A percentile compares a stretch with the other conserved stretches of the same genome.
Conservation (phyloP, 2,797 vertebrate genomes). For the Cryptoprocta ferox region DNA sequence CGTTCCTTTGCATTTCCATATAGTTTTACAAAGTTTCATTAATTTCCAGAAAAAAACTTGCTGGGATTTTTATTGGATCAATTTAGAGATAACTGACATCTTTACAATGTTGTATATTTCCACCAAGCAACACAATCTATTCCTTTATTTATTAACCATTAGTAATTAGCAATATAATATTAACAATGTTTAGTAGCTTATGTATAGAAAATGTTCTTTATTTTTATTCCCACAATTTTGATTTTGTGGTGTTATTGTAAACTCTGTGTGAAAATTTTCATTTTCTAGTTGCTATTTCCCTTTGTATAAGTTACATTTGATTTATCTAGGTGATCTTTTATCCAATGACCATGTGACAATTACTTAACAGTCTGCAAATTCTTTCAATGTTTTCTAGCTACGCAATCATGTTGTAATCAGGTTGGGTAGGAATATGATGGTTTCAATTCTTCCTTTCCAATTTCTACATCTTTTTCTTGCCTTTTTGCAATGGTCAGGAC, state of each 20-base stretch:
- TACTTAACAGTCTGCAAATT: background rate
- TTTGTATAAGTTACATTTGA: background rate
- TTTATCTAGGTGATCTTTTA: background rate
- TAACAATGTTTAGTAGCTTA: background rate
- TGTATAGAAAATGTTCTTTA: background rate
- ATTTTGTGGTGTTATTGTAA: background rate
- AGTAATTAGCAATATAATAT: background rate
- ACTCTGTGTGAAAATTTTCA: background rate
- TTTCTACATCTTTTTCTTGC: background rate
- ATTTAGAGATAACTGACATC: background rate
- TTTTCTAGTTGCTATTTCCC: background rate
- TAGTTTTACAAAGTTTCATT: background rate
- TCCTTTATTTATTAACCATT: background rate
- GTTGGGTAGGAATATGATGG: background rate
- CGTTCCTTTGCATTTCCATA: background rate
- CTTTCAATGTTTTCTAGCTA: background rate
- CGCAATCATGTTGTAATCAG: background rate
- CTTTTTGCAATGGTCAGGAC: background rate
- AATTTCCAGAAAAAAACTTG: background rate
- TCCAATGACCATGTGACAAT: background rate
- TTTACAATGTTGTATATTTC: background rate
- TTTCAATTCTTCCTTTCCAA: constrained; percentile 1
- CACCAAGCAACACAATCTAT: background rate
- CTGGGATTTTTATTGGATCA: background rate
- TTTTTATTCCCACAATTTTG: background rate